Conservation (phyloP, 2,113 vertebrate genomes). For the Macrotus californicus region DNA sequence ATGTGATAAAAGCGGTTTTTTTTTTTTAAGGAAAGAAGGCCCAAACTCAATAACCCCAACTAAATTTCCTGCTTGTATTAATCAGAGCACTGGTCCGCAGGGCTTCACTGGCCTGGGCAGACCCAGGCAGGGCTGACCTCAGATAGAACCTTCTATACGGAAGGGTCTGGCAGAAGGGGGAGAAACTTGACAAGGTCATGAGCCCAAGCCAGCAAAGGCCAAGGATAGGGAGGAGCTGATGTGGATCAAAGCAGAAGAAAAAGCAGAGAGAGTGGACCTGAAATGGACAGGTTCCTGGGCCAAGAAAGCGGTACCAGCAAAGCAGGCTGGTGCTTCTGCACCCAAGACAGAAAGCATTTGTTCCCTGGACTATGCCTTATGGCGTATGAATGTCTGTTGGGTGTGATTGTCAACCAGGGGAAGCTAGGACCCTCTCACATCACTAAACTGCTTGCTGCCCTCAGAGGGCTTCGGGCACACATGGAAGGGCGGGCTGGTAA, state of each 20-base stretch:
- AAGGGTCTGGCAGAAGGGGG: background rate
- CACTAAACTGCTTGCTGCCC: background rate
- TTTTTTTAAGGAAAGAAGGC: background rate
- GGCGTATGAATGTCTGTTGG: background rate
- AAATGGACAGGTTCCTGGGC: too few species aligned
- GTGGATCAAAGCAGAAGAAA: background rate
- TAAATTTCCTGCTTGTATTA: background rate
- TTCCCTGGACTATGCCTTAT: background rate
- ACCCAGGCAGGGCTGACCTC: background rate
- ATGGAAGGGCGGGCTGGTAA: background rate
- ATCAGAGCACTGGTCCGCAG: too few species aligned
- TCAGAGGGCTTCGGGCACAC: background rate
- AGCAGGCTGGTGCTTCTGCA: background rate
- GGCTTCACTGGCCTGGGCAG: background rate
- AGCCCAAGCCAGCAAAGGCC: background rate
- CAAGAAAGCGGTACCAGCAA: background rate
- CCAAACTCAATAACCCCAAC: background rate
- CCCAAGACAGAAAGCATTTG: background rate
- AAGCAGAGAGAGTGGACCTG: background rate
- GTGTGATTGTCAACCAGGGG: background rate
- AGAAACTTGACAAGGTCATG: background rate
- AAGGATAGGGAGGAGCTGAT: background rate
- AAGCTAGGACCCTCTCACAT: too few species aligned
- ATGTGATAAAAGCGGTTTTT: background rate
- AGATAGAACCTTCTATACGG: background rate